Evolutionary conservation across 2,888 invertebrate species (phyloP).

Genomic region (Diogma glabrata): DNA sequence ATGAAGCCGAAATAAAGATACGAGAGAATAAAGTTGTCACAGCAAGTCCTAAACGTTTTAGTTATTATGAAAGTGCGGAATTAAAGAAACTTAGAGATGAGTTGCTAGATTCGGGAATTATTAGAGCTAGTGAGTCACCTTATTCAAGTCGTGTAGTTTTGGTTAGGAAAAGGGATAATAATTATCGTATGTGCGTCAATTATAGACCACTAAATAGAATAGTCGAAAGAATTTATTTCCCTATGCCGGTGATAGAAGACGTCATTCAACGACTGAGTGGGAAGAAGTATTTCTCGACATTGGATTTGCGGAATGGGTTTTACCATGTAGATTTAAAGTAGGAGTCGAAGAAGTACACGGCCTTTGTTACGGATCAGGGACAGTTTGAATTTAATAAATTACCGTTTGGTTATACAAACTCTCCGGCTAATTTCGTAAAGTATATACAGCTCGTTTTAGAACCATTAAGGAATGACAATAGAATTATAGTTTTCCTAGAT

Average conservation of each 20-base stretch:
- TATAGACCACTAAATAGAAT: slow-evolving; percentile 11
- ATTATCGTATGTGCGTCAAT: slow-evolving; percentile 11
- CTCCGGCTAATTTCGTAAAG: not conserved
- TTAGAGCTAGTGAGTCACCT: not conserved
- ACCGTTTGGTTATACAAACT: not conserved
- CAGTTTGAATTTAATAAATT: not conserved
- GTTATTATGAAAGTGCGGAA: not conserved
- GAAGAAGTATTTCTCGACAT: slow-evolving; percentile 13
- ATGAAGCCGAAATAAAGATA: not conserved
- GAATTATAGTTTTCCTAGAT: not conserved
- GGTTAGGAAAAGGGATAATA: slow-evolving; percentile 11
- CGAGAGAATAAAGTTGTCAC: not conserved
- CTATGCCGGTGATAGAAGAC: slow-evolving; percentile 11
- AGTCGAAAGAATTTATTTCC: slow-evolving; percentile 11
- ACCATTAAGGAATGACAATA: not conserved
- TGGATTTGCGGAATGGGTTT: slow-evolving; percentile 15
- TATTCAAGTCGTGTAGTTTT: not conserved
- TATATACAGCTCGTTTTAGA: not conserved
- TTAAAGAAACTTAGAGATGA: not conserved
- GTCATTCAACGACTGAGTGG: slow-evolving; percentile 13
- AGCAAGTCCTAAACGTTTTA: slow-evolving; percentile 1
- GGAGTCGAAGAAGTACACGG: slow-evolving; percentile 15
- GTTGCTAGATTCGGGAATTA: not conserved
- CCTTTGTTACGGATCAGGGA: slow-evolving; percentile 7
- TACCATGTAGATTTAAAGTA: slow-evolving; percentile 12